Base-by-base conservation (phyloP, 2,113 vertebrate species). In the Romanogobio albipinnatus region DNA sequence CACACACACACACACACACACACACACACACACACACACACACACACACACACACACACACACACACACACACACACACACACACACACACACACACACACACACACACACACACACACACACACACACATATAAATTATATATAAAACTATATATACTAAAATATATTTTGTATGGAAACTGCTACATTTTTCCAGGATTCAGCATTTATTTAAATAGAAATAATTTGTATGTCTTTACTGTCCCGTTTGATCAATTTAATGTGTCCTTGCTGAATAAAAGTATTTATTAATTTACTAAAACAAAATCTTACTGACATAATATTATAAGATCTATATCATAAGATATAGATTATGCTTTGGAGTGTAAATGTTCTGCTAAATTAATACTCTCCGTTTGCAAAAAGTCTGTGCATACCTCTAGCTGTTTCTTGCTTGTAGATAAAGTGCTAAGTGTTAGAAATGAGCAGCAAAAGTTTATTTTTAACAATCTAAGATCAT, bases 401-500 rank as follows among this genome's bases (percentile, higher is more conserved):
- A 43, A 43, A 43, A 70, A 10, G 17, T 70, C 66, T 4, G 4
- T 17, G 2, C 22, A n/a, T 47, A 47, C 19, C 70, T 73, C 22
- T 14, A 24, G 22, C 43, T 24, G 11, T 47, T 73, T 47, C 22
- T 14, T 73, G 70, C 43, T 73, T 73, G 17, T 58, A 22, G 26
- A 26, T 39, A 33, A 58, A 56, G 29, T 29, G 29, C 29, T 29
- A 1, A 7, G 19, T 6, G 19, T 76, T 22, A 56, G 29, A 77
- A 56, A 36, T 13, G 19, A 58, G 75, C 29, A 77, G 29, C 51
- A 39, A 7, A 22, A 22, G 75, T 56, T 77, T 58, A 77, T 77
- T 77, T 76, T 56, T 76, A 77, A 77, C 19, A n/a, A 74, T 49
- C 11, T 43, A 74, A 49, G 70, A 49, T 74, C 70, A 74, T 74